Conservation (phyloP, 2,888 invertebrate species). For the Anoncus sp. region DNA sequence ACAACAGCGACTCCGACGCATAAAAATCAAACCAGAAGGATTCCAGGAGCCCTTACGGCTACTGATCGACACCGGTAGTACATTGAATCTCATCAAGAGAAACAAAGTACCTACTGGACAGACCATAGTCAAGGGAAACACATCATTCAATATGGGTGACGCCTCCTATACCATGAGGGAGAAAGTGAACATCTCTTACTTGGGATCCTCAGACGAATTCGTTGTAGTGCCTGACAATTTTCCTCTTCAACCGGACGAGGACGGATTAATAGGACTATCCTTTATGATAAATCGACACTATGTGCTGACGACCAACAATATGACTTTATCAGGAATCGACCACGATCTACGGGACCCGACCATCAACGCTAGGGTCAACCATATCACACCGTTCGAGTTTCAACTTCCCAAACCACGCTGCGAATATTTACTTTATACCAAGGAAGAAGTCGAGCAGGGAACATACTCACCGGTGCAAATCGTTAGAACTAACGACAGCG, state of each 20-base stretch:
- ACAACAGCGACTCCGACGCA: too few species aligned
- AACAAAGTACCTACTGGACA: background rate
- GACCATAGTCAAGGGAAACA: background rate
- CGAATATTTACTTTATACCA: conserved; percentile 19
- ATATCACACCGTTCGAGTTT: conserved; percentile 34
- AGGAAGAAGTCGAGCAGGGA: background rate
- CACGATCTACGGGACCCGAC: conserved; percentile 20
- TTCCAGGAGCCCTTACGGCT: conserved; percentile 14
- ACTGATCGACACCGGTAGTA: too few species aligned
- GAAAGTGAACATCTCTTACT: conserved; percentile 11
- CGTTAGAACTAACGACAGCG: conserved; percentile 4
- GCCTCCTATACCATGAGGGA: too few species aligned
- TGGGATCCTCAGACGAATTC: background rate
- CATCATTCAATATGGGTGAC: conserved; percentile 21
- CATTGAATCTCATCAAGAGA: conserved; percentile 25
- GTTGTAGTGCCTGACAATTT: too few species aligned
- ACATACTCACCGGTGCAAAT: conserved; percentile 11
- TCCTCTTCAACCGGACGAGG: too few species aligned
- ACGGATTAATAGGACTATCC: too few species aligned
- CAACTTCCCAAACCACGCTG: conserved; percentile 22
- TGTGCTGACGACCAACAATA: conserved; percentile 7
- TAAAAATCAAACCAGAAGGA: conserved; percentile 32
- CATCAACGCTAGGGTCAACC: conserved; percentile 12
- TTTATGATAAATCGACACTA: conserved; percentile 29
- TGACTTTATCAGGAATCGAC: conserved; percentile 3